These are phyloP conservation scores for Rutpela maculata DNA, from an alignment of 2,888 invertebrate species.

Conservation along the genomic window DNA sequence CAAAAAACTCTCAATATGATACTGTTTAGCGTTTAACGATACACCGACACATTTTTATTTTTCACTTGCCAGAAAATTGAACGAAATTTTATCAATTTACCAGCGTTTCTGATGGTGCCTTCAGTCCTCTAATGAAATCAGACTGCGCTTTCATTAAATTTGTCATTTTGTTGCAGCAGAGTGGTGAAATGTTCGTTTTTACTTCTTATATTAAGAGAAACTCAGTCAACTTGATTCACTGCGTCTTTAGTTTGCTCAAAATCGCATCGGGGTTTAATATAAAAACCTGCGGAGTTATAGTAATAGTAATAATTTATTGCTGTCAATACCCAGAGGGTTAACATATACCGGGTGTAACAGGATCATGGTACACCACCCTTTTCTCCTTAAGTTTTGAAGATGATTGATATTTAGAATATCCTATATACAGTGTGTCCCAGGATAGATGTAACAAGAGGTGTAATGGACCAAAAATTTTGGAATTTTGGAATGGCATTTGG, in stretches of 20 bases:
- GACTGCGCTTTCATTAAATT: constrained; percentile 20
- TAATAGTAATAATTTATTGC: too few species aligned
- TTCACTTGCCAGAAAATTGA: constrained; percentile 10
- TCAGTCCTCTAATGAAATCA: constrained; percentile 2
- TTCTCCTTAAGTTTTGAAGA: too few species aligned
- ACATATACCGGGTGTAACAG: too few species aligned
- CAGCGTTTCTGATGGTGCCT: neutral
- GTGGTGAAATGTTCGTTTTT: neutral
- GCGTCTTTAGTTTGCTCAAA: neutral
- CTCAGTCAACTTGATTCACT: neutral
- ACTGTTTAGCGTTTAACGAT: neutral
- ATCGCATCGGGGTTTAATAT: too few species aligned
- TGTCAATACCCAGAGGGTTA: too few species aligned
- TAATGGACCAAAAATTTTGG: too few species aligned
- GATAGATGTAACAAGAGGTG: too few species aligned
- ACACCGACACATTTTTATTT: constrained; percentile 21
- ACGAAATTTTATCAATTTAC: constrained; percentile 16
- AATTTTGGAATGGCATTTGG: too few species aligned
- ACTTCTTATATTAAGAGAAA: neutral
- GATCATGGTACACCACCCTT: too few species aligned
- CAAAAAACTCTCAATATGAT: constrained; percentile 4
- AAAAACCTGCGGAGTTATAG: too few species aligned
- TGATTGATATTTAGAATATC: too few species aligned
- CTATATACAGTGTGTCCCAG: too few species aligned
- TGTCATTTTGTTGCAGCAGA: neutral